phyloP scores from a whole-genome alignment of 1,140 invertebrate genomes.

The Archivesica marissinica region DNA sequence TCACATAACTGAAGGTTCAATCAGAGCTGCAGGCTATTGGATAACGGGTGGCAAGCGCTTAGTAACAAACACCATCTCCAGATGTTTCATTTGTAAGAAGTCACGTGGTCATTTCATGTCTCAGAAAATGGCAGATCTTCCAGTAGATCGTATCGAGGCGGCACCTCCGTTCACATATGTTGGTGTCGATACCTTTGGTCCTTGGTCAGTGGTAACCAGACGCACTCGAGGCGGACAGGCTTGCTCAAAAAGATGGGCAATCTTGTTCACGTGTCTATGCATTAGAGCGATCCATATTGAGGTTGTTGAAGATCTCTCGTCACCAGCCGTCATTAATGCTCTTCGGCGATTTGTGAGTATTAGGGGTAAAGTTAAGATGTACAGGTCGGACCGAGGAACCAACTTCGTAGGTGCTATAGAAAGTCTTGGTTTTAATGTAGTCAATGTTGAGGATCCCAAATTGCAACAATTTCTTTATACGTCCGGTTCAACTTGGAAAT shows the following conservation, averaged over 20 bases:
- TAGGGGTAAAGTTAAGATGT: constrained; percentile 17
- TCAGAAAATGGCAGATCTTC: constrained; percentile 34
- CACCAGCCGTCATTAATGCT: background rate
- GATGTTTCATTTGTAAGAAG: constrained; percentile 64
- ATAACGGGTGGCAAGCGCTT: constrained; percentile 47
- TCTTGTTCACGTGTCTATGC: constrained; percentile 19
- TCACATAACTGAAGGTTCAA: constrained; percentile 45
- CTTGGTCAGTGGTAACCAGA: background rate
- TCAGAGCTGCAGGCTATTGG: constrained; percentile 59
- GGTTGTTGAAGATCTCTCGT: constrained; percentile 4
- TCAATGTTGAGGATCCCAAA: background rate
- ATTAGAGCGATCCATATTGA: constrained; percentile 41
- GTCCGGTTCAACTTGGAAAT: constrained; percentile 15
- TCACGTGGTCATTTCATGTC: constrained; percentile 16
- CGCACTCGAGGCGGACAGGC: constrained; percentile 22
- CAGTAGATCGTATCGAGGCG: background rate
- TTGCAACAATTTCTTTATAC: background rate
- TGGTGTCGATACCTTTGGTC: constrained; percentile 38
- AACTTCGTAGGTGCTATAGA: constrained; percentile 69
- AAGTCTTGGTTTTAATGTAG: background rate
- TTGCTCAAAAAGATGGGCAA: constrained; percentile 15
- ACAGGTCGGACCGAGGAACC: constrained; percentile 66
- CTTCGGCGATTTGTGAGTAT: constrained; percentile 23
- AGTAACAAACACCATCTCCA: constrained; percentile 58
- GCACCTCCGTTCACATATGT: constrained; percentile 30